Conservation (phyloP, 2,888 invertebrate species). For the Aromia moschata region DNA sequence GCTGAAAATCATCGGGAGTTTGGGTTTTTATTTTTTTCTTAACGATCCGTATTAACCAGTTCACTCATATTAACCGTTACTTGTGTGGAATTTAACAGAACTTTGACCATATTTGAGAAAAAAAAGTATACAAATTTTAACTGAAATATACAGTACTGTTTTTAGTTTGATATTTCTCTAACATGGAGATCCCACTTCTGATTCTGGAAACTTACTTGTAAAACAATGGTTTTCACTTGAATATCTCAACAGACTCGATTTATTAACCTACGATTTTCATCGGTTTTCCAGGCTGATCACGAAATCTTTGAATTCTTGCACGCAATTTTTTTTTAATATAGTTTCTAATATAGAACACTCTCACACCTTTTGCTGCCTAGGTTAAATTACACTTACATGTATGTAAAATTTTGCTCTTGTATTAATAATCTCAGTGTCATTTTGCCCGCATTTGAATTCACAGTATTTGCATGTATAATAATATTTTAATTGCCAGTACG, state of each 20-base stretch:
- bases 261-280: slow-evolving; percentile 1
- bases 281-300: slow-evolving; percentile 29
- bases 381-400: slow-evolving; percentile 49
- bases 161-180: no score
- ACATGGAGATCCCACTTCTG: background rate
- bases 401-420: slow-evolving; percentile 52
- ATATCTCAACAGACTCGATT: no score
- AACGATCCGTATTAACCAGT: background rate
- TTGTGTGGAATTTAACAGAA: background rate
- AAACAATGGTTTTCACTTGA: no score
- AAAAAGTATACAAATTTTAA: no score
- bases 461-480: background rate
- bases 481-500: background rate
- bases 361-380: slow-evolving; percentile 49
- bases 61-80: background rate
- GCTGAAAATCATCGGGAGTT: background rate
- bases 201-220: background rate
- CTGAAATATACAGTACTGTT: no score
- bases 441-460: background rate
- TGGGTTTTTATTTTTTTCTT: slow-evolving; percentile 5
- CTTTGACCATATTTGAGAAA: background rate
- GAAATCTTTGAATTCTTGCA: slow-evolving; percentile 41
- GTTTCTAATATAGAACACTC: slow-evolving; percentile 55
- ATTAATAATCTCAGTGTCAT: slow-evolving; percentile 52
- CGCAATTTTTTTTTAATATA: slow-evolving; percentile 55